Percentiles rank a stretch among this genome's conserved stretches.
These are phyloP conservation scores for Drosophila prolongata DNA, from an alignment of 2,888 invertebrate species.

Conservation along the genomic window DNA sequence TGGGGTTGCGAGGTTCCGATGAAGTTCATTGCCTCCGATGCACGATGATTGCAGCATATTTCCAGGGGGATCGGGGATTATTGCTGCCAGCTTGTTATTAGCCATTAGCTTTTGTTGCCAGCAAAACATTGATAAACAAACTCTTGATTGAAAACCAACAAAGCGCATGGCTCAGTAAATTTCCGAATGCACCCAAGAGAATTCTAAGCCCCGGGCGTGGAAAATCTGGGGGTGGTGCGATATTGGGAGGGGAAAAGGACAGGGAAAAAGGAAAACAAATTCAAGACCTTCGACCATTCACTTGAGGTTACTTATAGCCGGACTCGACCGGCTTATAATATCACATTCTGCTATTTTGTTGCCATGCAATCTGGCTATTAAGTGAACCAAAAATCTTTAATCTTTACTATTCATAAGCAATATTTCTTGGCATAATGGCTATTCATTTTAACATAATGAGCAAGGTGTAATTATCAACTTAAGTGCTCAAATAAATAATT, in stretches of 20 bases:
- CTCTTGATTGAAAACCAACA: conserved; percentile 79
- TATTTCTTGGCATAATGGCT: too few species aligned
- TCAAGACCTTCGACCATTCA: too few species aligned
- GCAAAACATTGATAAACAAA: conserved; percentile 64
- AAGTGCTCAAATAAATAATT: too few species aligned
- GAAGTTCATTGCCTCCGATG: conserved; percentile 25
- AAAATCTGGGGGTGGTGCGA: neutral
- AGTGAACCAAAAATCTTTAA: too few species aligned
- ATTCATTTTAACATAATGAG: too few species aligned
- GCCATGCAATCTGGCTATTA: too few species aligned
- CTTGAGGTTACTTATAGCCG: too few species aligned
- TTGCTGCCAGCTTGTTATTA: conserved; percentile 55
- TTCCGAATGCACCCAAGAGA: conserved; percentile 58
- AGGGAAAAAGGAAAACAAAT: neutral
- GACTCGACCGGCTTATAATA: too few species aligned
- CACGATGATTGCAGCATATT: conserved; percentile 19
- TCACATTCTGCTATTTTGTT: too few species aligned
- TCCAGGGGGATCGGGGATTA: conserved; percentile 10
- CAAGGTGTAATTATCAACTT: too few species aligned
- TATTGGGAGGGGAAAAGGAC: too few species aligned
- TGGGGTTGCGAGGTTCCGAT: neutral
- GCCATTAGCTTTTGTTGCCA: conserved; percentile 65
- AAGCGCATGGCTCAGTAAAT: conserved; percentile 62
- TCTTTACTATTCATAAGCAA: too few species aligned
- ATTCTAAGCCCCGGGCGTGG: neutral